A percentile compares a stretch with the other conserved stretches of the same genome.
phyloP scores from a whole-genome alignment of 2,797 vertebrate genomes.

The Melanotaenia trifasciata region DNA sequence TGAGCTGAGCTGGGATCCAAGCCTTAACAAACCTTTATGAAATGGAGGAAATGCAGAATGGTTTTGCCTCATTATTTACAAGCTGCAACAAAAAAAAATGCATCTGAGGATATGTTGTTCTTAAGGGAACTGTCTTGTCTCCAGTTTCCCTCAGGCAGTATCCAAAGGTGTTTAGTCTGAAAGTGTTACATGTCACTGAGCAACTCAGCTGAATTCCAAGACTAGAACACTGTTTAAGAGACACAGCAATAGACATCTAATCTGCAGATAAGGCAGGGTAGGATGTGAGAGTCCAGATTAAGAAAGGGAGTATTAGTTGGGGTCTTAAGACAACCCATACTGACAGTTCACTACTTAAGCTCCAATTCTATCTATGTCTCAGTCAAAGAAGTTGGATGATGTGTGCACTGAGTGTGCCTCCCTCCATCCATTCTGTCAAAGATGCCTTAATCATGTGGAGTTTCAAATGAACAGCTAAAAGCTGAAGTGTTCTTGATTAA shows the following conservation, averaged over 20 bases:
- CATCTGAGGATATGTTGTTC: not conserved
- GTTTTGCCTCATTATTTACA: not conserved
- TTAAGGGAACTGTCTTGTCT: not conserved
- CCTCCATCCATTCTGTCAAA: slow-evolving; percentile 20
- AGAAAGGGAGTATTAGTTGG: slow-evolving; percentile 40
- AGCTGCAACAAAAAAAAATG: not conserved
- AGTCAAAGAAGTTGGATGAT: slow-evolving; percentile 39
- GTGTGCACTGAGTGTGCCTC: slow-evolving; percentile 3
- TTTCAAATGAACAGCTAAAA: slow-evolving; percentile 12
- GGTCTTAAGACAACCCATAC: slow-evolving; percentile 43
- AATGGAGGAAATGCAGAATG: not conserved
- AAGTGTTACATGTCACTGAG: not conserved
- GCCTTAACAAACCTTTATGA: not conserved
- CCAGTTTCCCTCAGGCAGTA: not conserved
- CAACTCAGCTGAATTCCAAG: slow-evolving; percentile 5
- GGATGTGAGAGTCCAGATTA: slow-evolving; percentile 52
- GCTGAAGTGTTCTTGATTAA: slow-evolving; percentile 9
- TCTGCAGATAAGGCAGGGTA: slow-evolving; percentile 40
- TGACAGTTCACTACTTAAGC: slow-evolving; percentile 57
- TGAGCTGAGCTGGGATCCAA: not conserved
- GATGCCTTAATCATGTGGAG: slow-evolving; percentile 12
- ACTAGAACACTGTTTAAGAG: not conserved
- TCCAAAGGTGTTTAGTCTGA: not conserved
- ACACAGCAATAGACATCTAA: slow-evolving; percentile 15
- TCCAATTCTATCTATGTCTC: slow-evolving; percentile 34